Evolutionary conservation across 2,797 vertebrate genomes (phyloP).

Genomic region (Pterois miles): DNA sequence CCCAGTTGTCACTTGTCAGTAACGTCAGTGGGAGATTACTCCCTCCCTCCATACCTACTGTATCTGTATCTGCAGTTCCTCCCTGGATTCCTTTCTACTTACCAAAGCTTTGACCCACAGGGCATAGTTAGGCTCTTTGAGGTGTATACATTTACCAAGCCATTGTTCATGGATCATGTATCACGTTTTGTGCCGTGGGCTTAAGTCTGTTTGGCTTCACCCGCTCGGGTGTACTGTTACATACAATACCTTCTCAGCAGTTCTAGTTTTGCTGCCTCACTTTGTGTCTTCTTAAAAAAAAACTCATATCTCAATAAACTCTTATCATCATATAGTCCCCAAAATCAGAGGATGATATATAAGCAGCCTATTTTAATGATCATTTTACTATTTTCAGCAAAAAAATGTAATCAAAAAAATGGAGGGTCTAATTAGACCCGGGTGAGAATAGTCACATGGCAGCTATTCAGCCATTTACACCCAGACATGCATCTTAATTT

Average conservation of each 20-base stretch:
- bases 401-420: no score
- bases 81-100: conserved; percentile 36
- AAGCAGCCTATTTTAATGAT: no score
- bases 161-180: conserved; percentile 48
- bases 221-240: conserved; percentile 21
- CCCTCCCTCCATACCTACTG: not conserved
- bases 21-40: conserved; percentile 23
- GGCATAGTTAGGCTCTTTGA: conserved; percentile 39
- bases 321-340: no score
- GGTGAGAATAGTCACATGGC: no score
- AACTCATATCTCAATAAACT: no score
- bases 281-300: no score
- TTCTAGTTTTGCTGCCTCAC: no score
- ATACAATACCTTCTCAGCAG: conserved; percentile 1
- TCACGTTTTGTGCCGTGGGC: conserved; percentile 49
- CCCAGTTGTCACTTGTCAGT: conserved; percentile 32
- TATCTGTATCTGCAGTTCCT: conserved; percentile 19
- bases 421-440: no score
- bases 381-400: no score
- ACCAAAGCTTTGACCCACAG: conserved; percentile 24
- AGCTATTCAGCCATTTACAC: no score
- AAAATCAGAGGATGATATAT: no score
- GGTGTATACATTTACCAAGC: conserved; percentile 53
- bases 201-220: conserved; percentile 19
- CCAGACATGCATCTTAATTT: no score